A percentile compares a stretch with the other conserved stretches of the same genome.
Conservation (phyloP, 1,140 invertebrate genomes). For the Leptinotarsa texana region DNA sequence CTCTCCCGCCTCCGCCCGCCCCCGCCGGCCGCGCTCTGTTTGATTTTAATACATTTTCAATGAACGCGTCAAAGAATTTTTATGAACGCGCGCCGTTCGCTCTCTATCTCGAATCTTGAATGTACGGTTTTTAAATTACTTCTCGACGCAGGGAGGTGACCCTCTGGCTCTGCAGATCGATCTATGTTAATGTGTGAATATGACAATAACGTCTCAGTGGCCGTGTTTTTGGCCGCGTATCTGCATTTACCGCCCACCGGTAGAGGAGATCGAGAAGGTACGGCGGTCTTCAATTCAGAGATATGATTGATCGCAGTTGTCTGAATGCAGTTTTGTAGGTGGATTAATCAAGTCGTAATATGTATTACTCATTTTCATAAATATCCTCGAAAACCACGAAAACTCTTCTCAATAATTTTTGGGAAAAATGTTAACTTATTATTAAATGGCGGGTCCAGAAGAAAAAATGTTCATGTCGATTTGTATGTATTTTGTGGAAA, state of each 20-base stretch:
- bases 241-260: constrained; percentile 7
- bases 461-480: too few species aligned
- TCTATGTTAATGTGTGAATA: constrained; percentile 3
- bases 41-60: constrained; percentile 56
- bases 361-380: too few species aligned
- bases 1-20: neutral
- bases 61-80: constrained; percentile 50
- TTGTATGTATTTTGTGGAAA: too few species aligned
- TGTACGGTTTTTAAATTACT: constrained; percentile 30
- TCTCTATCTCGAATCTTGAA: constrained; percentile 36
- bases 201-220: neutral
- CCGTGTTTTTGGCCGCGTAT: neutral
- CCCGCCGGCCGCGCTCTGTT: constrained; percentile 41
- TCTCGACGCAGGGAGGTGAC: neutral
- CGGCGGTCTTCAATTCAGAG: neutral
- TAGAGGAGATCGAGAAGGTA: neutral
- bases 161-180: constrained; percentile 1
- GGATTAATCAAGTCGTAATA: too few species aligned
- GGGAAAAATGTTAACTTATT: too few species aligned
- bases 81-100: neutral
- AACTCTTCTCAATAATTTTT: too few species aligned
- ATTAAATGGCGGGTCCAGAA: too few species aligned
- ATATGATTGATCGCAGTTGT: too few species aligned
- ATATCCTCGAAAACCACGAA: too few species aligned
- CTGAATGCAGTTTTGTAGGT: too few species aligned